Conservation (phyloP, 2,888 invertebrate genomes). For the Ennomos erosarius region DNA sequence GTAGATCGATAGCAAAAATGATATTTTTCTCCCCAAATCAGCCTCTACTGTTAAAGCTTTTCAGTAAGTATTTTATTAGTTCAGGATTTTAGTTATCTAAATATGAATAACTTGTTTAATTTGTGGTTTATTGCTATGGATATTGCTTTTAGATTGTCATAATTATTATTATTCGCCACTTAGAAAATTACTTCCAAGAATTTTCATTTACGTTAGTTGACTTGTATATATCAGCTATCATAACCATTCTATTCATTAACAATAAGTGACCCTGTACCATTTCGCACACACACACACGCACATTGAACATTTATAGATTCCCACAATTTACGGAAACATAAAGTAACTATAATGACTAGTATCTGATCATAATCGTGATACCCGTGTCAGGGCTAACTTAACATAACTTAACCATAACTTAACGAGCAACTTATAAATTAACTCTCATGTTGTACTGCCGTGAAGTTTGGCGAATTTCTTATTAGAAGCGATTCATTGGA, state of each 20-base stretch:
- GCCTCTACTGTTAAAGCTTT: too few species aligned
- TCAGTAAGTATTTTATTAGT: too few species aligned
- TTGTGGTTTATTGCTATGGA: too few species aligned
- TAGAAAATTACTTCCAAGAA: too few species aligned
- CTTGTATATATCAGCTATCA: background rate
- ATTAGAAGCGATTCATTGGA: conserved; percentile 36
- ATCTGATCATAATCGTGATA: conserved; percentile 24
- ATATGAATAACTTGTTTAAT: too few species aligned
- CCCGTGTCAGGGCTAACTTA: conserved; percentile 26
- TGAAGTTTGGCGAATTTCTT: conserved; percentile 15
- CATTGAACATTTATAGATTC: conserved; percentile 10
- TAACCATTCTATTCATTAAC: conserved; percentile 19
- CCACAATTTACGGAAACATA: conserved; percentile 27
- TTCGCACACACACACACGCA: conserved; percentile 26
- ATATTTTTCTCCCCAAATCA: too few species aligned
- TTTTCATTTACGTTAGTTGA: background rate
- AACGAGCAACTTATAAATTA: conserved; percentile 1
- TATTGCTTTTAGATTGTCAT: too few species aligned
- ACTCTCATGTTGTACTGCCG: conserved; percentile 1
- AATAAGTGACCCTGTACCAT: conserved; percentile 23
- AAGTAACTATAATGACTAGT: conserved; percentile 17
- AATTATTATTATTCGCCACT: too few species aligned
- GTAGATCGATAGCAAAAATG: too few species aligned
- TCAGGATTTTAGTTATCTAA: too few species aligned
- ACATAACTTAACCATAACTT: conserved; percentile 19